phyloP scores from a whole-genome alignment of 2,888 invertebrate genomes.

The Drosophila bunnanda region DNA sequence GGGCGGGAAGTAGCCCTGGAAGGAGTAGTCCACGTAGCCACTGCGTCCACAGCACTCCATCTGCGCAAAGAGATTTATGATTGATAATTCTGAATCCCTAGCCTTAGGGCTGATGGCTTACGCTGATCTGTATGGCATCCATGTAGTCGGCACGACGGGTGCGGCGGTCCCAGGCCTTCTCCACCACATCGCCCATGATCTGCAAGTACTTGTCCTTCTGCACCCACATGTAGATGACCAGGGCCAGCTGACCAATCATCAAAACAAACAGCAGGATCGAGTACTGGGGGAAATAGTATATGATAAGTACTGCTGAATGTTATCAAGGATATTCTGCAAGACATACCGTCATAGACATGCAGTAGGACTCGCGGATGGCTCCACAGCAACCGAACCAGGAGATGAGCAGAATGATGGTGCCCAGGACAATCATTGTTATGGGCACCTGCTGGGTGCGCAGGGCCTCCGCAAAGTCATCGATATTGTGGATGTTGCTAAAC shows the following conservation, averaged over 20 bases:
- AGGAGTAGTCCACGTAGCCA: constrained; percentile 76
- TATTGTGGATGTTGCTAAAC: constrained; percentile 87
- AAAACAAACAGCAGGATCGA: constrained; percentile 89
- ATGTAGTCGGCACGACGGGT: constrained; percentile 82
- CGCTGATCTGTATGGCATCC: constrained; percentile 82
- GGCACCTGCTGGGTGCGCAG: constrained; percentile 87
- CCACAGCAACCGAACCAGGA: constrained; percentile 97
- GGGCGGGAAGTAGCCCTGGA: constrained; percentile 81
- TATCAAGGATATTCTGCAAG: constrained; percentile 71
- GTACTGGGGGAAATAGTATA: constrained; percentile 86
- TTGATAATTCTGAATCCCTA: not conserved
- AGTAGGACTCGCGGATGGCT: constrained; percentile 94
- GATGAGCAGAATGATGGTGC: constrained; percentile 90
- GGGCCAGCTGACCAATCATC: constrained; percentile 90
- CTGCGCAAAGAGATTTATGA: constrained; percentile 37
- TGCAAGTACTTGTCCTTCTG: constrained; percentile 87
- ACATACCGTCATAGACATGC: constrained; percentile 93
- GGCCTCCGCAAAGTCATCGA: constrained; percentile 85
- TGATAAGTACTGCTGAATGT: not conserved
- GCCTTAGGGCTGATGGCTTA: constrained; percentile 47
- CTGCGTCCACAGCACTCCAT: constrained; percentile 83
- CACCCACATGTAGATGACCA: constrained; percentile 89
- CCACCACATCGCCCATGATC: constrained; percentile 86
- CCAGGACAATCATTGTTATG: constrained; percentile 89
- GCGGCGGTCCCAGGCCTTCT: constrained; percentile 84